Evolutionary conservation across 2,797 vertebrate genomes (phyloP), one percentile per base, ranked within the genome.

Genomic region (Rousettus madagascariensis): DNA sequence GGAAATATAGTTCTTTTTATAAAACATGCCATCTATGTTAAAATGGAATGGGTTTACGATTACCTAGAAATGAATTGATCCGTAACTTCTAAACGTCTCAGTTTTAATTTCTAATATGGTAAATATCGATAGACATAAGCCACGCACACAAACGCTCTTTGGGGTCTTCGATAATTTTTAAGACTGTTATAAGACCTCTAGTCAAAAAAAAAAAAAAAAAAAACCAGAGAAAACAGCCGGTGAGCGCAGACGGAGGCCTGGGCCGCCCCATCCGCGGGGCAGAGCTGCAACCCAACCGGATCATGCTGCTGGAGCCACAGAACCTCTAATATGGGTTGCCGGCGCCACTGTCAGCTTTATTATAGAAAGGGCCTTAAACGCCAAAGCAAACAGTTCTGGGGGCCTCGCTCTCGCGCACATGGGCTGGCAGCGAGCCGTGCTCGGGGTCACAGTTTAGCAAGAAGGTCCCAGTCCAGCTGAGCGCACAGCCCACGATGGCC

Each of bases 221-320:
- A 43, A 4, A n/a, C 6, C 28, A 12, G n/a, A 20, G 46, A n/a
- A 15, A 77, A 20, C 11, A 0, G 20, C n/a, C 8, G 12, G 30
- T 19, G 9, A 8, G 3, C 9, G n/a, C 1, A 12, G 74, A 8
- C n/a, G 0, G 3, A 38, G 16, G 3, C 53, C 53, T 55, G 53
- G 49, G n/a, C 20, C 41, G 9, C 41, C 7, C 41, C 41, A 8
- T 43, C 41, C 41, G 9, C 8, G 7, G 41, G 41, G 41, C n/a
- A 1, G 20, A 49, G 3, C 49, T 22, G 49, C n/a, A 49, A 8
- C 22, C 49, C 74, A 3, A 11, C 19, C 1, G 6, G 1, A 3
- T 19, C 5, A 33, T 22, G 20, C 51, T 26, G 74, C n/a, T 7
- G 19, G 72, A 43, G 22, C 46, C 72, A 24, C 0, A 53, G 5